Base-by-base conservation (phyloP, 1,140 invertebrate species). In the Diploscapter pachys region DNA sequence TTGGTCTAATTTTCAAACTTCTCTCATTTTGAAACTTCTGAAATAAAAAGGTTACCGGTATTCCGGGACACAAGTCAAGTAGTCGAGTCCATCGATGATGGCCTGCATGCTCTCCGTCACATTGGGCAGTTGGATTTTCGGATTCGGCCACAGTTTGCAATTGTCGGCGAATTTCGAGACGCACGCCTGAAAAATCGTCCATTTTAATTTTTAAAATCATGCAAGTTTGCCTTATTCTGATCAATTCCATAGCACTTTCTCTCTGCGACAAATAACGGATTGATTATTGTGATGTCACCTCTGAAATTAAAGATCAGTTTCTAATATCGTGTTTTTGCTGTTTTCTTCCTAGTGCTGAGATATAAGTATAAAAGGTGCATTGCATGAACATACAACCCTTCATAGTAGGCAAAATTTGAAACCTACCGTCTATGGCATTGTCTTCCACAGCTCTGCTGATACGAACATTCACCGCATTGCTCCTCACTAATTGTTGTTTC, bases 111-210 rank as follows among this genome's bases (percentile, higher is more conserved):
- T 64, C 6, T 79, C 78, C 5, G 81, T 81, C 9, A 81, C 81
- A 74, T 83, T 83, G 3, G 81, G 81, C 13, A 83, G 53, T 50
- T 63, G 50, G 59, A 83, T 76, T 5, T 53, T 53, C 6, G 66
- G 71, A 69, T 85, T 84, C 31, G 82, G 82, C 82, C 82, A 84
- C 9, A 84, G 49, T 62, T 78, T 81, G 66, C 82, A 84, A n/a
- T 66, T 69, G 2, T 51, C 64, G n/a, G 57, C 66, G 55, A 72
- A 72, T 53, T 73, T 77, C 5, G 75, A 76, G 3, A 76, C 75
- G 56, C 75, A 76, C 9, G 75, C 75, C 66, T 68, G 66, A 13
- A 68, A 50, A 50, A n/a, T 9, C n/a, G 50, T 65, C 63, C 9
- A 65, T 11, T 11, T 13, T 65, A 13, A 48, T 13, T 11, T 9